Base-by-base conservation (phyloP, 1,140 invertebrate species). In the Bombus ignitus region DNA sequence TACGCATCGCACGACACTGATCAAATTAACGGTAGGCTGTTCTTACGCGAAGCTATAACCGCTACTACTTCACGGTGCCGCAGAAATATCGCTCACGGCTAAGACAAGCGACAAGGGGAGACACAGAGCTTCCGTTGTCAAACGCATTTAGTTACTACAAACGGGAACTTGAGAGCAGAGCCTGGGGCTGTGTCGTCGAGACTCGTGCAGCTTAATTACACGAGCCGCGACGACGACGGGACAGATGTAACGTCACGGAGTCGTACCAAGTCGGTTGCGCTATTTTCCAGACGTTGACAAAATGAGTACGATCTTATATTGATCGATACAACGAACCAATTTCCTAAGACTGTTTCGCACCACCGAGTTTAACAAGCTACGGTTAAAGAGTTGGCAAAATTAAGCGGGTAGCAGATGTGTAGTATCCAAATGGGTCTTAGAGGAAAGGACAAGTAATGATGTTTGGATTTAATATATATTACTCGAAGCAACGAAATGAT, bases 111-210 rank as follows among this genome's bases (percentile, higher is more conserved):
- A 89, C 90, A 92, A 93, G 92, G 93, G 91, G 91, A 92, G 91
- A 93, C 92, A 93, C 91, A 88, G 89, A 39, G 91, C 92, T 94
- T 92, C 93, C 92, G 94, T 95, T 95, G 94, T 95, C 95, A 95
- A 95, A 95, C 92, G 94, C 94, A 95, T 94, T 95, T 95, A 94
- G 93, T 88, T 93, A 90, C 91, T 94, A 94, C 94, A 95, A 95
- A 95, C 94, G 93, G 86, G 92, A 94, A 94, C 91, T 94, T 92
- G 90, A 85, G 84, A 91, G 89, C 81, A 91, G 82, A 75, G 91
- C 94, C 88, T 87, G 79, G 90, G 94, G 92, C 91, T 77, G 89
- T 93, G 92, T 93, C 94, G 92, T 94, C 91, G 92, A 91, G 92
- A 93, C 94, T 94, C 92, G 90, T 70, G 68, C 89, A 92, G 91